Conservation (phyloP, 2,888 invertebrate species). For the Eristalis pertinax region DNA sequence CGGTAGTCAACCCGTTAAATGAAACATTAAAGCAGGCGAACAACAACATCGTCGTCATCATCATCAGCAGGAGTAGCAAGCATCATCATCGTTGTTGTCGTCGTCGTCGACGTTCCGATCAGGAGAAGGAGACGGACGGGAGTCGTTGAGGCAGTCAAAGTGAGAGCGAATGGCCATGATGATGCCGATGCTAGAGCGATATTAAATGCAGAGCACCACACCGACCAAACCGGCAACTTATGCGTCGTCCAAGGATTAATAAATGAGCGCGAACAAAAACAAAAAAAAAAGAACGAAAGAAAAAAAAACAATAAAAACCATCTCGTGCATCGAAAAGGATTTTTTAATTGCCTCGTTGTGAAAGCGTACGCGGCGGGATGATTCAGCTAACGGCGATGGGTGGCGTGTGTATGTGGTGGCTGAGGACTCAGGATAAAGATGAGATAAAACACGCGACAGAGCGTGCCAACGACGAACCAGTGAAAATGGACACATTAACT, state of each 20-base stretch:
- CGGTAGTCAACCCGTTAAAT: constrained; percentile 52
- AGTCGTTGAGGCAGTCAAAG: constrained; percentile 14
- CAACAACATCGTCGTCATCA: constrained; percentile 53
- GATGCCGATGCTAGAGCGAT: background rate
- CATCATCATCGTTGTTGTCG: background rate
- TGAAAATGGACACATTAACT: constrained; percentile 45
- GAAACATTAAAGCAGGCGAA: constrained; percentile 57
- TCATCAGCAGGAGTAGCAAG: constrained; percentile 18
- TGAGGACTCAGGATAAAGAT: constrained; percentile 12
- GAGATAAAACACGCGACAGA: constrained; percentile 21
- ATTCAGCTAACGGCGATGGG: too few relatives aligned
- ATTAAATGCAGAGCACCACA: constrained; percentile 39
- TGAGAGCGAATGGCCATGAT: background rate
- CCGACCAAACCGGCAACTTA: constrained; percentile 36
- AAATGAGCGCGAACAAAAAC: constrained; percentile 1
- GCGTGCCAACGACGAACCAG: background rate
- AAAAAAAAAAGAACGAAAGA: background rate
- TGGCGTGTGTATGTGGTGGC: background rate
- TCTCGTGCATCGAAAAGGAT: constrained; percentile 22
- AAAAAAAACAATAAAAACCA: constrained; percentile 17
- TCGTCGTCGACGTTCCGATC: background rate
- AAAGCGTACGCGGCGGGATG: background rate
- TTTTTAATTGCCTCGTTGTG: constrained; percentile 46
- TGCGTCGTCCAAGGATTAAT: constrained; percentile 56
- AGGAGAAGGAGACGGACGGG: background rate